A percentile compares a stretch with the other conserved stretches of the same genome.
These are phyloP conservation scores for Amblyjoppa proteus DNA, from an alignment of 2,888 invertebrate species.

Conservation along the genomic window DNA sequence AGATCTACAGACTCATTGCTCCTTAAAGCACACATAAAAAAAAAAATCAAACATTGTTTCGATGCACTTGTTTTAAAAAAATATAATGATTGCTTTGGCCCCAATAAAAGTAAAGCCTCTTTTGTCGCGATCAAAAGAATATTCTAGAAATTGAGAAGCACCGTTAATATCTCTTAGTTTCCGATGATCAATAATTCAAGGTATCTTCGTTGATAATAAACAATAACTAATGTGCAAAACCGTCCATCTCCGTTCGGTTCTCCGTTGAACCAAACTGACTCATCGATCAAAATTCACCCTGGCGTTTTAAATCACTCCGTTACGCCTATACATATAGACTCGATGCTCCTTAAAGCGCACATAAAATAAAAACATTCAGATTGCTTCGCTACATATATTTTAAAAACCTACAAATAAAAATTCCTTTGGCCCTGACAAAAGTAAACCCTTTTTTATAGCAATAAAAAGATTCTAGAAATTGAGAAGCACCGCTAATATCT, in stretches of 20 bases:
- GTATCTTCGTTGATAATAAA: background rate
- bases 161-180: background rate
- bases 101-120: no score
- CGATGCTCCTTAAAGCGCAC: conserved; percentile 39
- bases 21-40: no score
- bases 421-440: no score
- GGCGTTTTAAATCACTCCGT: conserved; percentile 8
- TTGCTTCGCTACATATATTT: background rate
- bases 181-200: background rate
- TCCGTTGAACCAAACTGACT: conserved; percentile 55
- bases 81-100: no score
- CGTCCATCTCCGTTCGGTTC: conserved; percentile 23
- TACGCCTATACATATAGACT: conserved; percentile 5
- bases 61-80: no score
- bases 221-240: background rate
- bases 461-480: no score
- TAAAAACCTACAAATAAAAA: background rate
- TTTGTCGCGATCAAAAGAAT: no score
- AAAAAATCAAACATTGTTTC: no score
- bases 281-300: conserved; percentile 57
- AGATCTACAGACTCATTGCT: no score
- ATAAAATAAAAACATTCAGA: background rate
- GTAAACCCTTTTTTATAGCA: no score
- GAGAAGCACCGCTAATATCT: background rate
- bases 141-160: no score